Conservation (phyloP, 2,113 vertebrate genomes). For the Ellobius talpinus region DNA sequence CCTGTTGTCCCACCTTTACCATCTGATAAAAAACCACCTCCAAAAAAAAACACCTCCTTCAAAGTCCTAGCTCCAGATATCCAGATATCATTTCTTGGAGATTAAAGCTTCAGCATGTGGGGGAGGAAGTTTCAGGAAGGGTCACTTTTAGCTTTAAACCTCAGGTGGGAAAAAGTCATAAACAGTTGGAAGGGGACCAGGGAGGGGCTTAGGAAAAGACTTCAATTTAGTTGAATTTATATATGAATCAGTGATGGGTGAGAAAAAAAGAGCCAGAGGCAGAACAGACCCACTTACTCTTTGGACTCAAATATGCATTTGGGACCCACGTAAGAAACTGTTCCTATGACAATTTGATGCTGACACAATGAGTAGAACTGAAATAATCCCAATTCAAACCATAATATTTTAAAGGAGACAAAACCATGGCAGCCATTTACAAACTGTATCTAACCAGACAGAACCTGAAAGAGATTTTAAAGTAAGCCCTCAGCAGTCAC, state of each 20-base stretch:
- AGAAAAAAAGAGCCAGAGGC: not conserved
- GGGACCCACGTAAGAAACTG: not conserved
- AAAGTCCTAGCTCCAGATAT: not conserved
- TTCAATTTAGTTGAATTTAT: conserved; percentile 3
- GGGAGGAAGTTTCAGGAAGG: not conserved
- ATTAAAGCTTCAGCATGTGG: not conserved
- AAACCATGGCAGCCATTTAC: conserved; percentile 49
- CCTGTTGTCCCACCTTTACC: not conserved
- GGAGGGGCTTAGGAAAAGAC: not conserved
- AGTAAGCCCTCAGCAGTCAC: conserved; percentile 55
- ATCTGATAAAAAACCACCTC: not conserved
- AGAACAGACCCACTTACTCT: not conserved
- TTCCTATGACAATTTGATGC: conserved; percentile 26
- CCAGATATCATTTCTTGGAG: not conserved
- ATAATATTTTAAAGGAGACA: conserved; percentile 60
- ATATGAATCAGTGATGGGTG: not conserved
- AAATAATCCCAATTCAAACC: conserved; percentile 29
- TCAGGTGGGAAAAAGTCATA: conserved; percentile 7
- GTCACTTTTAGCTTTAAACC: not conserved
- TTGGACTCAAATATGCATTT: conserved; percentile 1
- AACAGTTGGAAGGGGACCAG: conserved; percentile 35
- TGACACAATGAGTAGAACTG: conserved; percentile 32
- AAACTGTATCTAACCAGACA: conserved; percentile 26
- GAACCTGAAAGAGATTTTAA: conserved; percentile 56
- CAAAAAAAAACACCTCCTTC: not conserved